Evolutionary conservation across 2,888 invertebrate genomes (phyloP).

Genomic region (Charanyca ferruginea): DNA sequence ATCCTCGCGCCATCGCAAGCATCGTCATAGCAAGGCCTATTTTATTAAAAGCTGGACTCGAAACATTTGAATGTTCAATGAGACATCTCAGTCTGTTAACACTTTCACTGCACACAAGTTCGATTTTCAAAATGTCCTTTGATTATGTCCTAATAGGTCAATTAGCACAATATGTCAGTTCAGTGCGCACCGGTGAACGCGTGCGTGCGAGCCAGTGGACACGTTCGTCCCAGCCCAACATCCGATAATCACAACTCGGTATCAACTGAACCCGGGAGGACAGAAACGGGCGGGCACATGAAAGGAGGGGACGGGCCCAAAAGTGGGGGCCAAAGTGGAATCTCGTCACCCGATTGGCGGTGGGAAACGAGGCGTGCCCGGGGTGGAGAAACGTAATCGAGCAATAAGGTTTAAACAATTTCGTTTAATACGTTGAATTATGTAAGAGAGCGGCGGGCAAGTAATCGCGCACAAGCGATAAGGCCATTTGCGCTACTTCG

Average conservation of each 20-base stretch:
- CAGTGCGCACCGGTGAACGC: slow-evolving; percentile 67
- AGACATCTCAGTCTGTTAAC: slow-evolving; percentile 53
- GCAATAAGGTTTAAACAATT: slow-evolving; percentile 92
- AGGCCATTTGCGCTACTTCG: slow-evolving; percentile 91
- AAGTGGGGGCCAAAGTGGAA: slow-evolving; percentile 71
- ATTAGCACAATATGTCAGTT: slow-evolving; percentile 55
- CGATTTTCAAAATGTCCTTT: slow-evolving; percentile 26
- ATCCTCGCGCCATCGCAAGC: slow-evolving; percentile 89
- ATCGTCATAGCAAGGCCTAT: slow-evolving; percentile 89
- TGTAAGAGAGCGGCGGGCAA: slow-evolving; percentile 91
- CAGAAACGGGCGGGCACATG: slow-evolving; percentile 78
- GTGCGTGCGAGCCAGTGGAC: slow-evolving; percentile 40
- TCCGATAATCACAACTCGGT: slow-evolving; percentile 76
- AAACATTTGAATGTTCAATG: slow-evolving; percentile 50
- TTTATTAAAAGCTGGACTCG: slow-evolving; percentile 57
- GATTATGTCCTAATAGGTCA: slow-evolving; percentile 24
- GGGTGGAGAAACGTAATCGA: slow-evolving; percentile 90
- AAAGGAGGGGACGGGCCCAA: slow-evolving; percentile 67
- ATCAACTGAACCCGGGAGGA: slow-evolving; percentile 75
- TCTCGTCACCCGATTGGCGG: slow-evolving; percentile 82
- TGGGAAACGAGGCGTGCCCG: slow-evolving; percentile 87
- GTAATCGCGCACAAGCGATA: slow-evolving; percentile 91
- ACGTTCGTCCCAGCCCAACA: slow-evolving; percentile 76
- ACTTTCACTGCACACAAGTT: slow-evolving; percentile 72
- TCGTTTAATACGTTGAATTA: slow-evolving; percentile 92